phyloP scores from a whole-genome alignment of 2,113 vertebrate species.

The Labeo rohita region DNA sequence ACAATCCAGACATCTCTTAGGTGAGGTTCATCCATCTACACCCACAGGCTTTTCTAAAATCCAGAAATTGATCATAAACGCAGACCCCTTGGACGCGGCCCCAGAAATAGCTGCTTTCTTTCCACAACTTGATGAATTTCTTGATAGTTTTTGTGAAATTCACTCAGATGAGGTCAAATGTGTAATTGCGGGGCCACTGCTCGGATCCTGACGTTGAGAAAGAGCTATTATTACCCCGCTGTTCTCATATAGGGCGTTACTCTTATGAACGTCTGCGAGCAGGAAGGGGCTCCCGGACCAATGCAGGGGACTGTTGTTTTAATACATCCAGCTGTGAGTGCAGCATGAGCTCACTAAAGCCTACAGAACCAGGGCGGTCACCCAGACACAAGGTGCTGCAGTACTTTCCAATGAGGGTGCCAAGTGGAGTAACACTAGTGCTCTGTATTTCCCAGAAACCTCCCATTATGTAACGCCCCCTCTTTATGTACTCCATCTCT shows the following conservation, averaged over 20 bases:
- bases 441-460: slow-evolving; percentile 62
- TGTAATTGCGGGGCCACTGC: slow-evolving; percentile 9
- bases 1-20: not conserved
- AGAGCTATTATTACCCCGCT: slow-evolving; percentile 56
- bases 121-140: slow-evolving; percentile 14
- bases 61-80: not conserved
- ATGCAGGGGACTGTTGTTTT: slow-evolving; percentile 64
- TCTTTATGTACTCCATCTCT: slow-evolving; percentile 53
- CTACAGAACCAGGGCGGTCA: slow-evolving; percentile 66
- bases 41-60: slow-evolving; percentile 6
- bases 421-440: slow-evolving; percentile 72
- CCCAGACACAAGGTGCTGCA: slow-evolving; percentile 66
- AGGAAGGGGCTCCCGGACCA: slow-evolving; percentile 36
- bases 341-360: slow-evolving; percentile 71
- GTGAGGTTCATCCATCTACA: slow-evolving; percentile 19
- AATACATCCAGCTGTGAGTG: slow-evolving; percentile 48
- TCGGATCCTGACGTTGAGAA: not conserved
- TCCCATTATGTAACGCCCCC: slow-evolving; percentile 67
- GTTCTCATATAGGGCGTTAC: slow-evolving; percentile 65
- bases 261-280: slow-evolving; percentile 65
- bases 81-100: not conserved
- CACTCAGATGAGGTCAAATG: slow-evolving; percentile 51
- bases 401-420: slow-evolving; percentile 72
- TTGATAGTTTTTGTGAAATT: slow-evolving; percentile 33
- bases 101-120: slow-evolving; percentile 16